Conservation (phyloP, 92 coral and sea anemone genomes). For the Porites cylindrica region DNA sequence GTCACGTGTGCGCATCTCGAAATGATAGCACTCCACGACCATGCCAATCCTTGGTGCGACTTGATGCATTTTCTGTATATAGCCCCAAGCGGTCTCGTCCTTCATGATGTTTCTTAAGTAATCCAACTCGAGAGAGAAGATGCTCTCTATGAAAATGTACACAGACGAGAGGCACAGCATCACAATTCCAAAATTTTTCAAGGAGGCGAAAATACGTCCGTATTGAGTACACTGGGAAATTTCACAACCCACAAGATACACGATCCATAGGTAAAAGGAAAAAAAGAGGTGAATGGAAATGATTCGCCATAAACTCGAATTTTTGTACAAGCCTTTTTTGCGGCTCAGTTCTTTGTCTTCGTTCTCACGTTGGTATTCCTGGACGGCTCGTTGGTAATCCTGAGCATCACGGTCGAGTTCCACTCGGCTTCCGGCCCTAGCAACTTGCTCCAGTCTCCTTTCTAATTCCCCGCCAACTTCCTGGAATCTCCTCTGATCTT, state of each 20-base stretch:
- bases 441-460: slow-evolving; percentile 58
- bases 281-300: slow-evolving; percentile 69
- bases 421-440: slow-evolving; percentile 67
- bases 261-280: slow-evolving; percentile 75
- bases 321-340: slow-evolving; percentile 60
- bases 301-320: slow-evolving; percentile 62
- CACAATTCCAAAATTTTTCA: slow-evolving; percentile 61
- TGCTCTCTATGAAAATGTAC: slow-evolving; percentile 69
- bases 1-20: slow-evolving; percentile 61
- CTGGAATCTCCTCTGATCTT: slow-evolving; percentile 51
- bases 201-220: slow-evolving; percentile 50
- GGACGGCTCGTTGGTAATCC: slow-evolving; percentile 58
- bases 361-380: slow-evolving; percentile 50
- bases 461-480: slow-evolving; percentile 48
- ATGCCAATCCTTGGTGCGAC: slow-evolving; percentile 66
- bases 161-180: slow-evolving; percentile 63
- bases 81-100: slow-evolving; percentile 73
- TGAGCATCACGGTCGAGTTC: slow-evolving; percentile 73
- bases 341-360: slow-evolving; percentile 61
- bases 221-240: slow-evolving; percentile 52
- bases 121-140: slow-evolving; percentile 64
- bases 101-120: slow-evolving; percentile 72
- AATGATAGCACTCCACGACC: slow-evolving; percentile 75
- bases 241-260: slow-evolving; percentile 65
- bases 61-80: slow-evolving; percentile 59